These are phyloP conservation scores for Euura lappo DNA, from an alignment of 1,140 invertebrate species.

Conservation along the genomic window DNA sequence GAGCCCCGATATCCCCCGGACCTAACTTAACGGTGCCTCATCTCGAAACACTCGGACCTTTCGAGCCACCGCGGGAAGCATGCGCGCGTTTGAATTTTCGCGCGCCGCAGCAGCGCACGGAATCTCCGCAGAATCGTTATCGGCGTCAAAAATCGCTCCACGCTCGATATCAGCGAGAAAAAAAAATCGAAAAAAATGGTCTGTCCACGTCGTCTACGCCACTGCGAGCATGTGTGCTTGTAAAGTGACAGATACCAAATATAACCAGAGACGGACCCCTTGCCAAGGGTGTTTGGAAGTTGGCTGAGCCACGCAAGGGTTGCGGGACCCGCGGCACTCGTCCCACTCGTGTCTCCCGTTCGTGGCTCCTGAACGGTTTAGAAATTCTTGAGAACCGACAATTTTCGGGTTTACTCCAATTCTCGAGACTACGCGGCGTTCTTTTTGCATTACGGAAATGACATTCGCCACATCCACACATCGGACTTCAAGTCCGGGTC, in stretches of 20 bases:
- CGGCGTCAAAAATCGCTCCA: no score
- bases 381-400: slow-evolving; percentile 9
- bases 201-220: neutral
- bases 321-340: slow-evolving; percentile 15
- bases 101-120: neutral
- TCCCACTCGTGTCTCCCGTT: neutral
- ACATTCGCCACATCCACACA: no score
- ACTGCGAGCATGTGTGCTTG: slow-evolving; percentile 27
- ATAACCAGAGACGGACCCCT: slow-evolving; percentile 55
- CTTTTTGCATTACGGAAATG: no score
- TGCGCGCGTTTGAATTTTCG: neutral
- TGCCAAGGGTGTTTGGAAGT: slow-evolving; percentile 54
- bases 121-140: no score
- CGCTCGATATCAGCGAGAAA: no score
- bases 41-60: neutral
- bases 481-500: no score
- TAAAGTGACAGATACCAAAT: slow-evolving; percentile 54
- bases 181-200: neutral
- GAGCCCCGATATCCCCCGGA: slow-evolving; percentile 6
- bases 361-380: slow-evolving; percentile 16
- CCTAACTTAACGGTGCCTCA: neutral
- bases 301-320: slow-evolving; percentile 43
- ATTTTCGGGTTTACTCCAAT: neutral
- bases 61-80: no score
- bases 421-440: no score